These are phyloP conservation scores for Trachythela sp. DNA, from an alignment of 64 coral and sea anemone genomes.

Conservation along the genomic window DNA sequence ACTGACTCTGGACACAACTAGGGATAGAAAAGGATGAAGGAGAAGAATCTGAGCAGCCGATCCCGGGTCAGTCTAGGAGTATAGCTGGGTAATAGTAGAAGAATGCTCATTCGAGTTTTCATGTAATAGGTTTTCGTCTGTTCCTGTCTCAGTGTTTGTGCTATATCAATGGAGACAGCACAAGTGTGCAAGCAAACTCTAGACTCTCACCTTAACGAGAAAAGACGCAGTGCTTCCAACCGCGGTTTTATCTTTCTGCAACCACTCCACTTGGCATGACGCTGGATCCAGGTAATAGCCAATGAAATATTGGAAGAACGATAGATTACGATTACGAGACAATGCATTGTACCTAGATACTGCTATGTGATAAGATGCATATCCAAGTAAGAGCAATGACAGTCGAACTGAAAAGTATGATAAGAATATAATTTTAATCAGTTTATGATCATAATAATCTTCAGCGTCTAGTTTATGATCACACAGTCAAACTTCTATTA, in stretches of 20 bases:
- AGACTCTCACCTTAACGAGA: conserved; percentile 53
- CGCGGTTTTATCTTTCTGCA: conserved; percentile 58
- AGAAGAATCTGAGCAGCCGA: no score
- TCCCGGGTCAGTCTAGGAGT: no score
- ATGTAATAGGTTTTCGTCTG: no score
- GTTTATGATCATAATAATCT: not conserved
- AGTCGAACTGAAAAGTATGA: not conserved
- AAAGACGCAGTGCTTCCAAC: conserved; percentile 88
- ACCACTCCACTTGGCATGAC: conserved; percentile 54
- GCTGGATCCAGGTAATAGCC: conserved; percentile 56
- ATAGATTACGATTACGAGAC: conserved; percentile 33
- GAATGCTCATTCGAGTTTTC: no score
- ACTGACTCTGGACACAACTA: no score
- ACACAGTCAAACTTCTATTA: no score
- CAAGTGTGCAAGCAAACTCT: not conserved
- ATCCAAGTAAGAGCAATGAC: not conserved
- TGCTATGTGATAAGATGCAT: not conserved
- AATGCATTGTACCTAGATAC: not conserved
- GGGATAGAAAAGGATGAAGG: no score
- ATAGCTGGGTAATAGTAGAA: no score
- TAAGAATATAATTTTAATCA: not conserved
- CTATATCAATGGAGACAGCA: not conserved
- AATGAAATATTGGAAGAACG: conserved; percentile 45
- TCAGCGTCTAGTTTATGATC: no score
- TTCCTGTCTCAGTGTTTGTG: no score